Evolutionary conservation across 1,140 invertebrate genomes (phyloP), one percentile per base, ranked within the genome.

Genomic region (Littorina saxatilis): DNA sequence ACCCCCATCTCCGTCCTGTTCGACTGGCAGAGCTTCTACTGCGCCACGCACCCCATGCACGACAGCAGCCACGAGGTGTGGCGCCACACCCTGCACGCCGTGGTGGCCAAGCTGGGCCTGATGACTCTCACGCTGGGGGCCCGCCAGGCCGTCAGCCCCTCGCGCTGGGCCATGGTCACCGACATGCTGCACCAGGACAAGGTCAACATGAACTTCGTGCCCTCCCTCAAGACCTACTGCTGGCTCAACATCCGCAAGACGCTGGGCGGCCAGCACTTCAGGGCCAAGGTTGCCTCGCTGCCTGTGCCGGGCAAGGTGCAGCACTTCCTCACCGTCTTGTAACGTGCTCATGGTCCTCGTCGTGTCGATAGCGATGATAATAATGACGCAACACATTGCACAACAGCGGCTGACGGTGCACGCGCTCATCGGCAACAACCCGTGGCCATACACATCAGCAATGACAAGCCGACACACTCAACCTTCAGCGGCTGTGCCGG

Each of bases 1-100:
- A 78, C 75, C 27, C 75, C 75, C 35, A 63, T 78, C 52, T 78
- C 75, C 17, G 75, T 78, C 17, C 55, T 78, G 4, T 78, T 78
- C 37, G 75, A 78, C 75, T 78, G 75, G 75, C 50, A 78, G 55
- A 78, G 75, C 58, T 78, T 78, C 58, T 78, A 78, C 75, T 40
- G 55, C 75, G 52, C 55, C 35, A 4, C 52, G 35, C 75, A 78
- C 55, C 75, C 75, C 4, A n/a, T 78, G 75, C 75, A 63, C 37
- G 35, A 32, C 20, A 20, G 52, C 75, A 78, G 75, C 37, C 55
- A 40, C 37, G 35, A 29, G 29, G 75, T 78, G 75, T 78, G 75
- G 75, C 75, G 75, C 2, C 52, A 78, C 35, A 20, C 43, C 9
- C 20, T 78, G 75, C 55, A 40, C 52, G 75, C 75, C 20, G 2